Conservation (phyloP, 2,113 vertebrate species). For the Glaucidium brasilianum region DNA sequence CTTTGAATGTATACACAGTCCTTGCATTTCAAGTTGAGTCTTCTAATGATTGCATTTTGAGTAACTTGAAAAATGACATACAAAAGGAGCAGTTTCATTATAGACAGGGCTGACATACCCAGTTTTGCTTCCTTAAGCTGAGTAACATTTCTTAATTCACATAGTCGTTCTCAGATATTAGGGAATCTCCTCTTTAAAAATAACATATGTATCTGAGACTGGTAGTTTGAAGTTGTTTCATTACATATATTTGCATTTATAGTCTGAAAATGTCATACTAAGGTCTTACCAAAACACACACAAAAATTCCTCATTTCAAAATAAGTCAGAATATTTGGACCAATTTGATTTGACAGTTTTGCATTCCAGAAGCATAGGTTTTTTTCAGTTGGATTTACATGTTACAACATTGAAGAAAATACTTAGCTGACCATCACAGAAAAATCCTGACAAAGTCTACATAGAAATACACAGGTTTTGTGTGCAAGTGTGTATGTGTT, state of each 20-base stretch:
- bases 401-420: background rate
- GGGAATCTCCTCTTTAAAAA: background rate
- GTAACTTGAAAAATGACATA: background rate
- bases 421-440: background rate
- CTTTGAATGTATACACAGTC: background rate
- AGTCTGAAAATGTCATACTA: background rate
- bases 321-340: background rate
- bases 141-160: background rate
- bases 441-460: background rate
- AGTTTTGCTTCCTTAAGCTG: background rate
- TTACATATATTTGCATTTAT: background rate
- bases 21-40: background rate
- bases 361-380: background rate
- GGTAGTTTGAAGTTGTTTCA: background rate
- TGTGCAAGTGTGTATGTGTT: background rate
- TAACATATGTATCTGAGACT: background rate
- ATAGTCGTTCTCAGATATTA: background rate
- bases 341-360: background rate
- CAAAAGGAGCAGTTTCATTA: background rate
- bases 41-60: background rate
- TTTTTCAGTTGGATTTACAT: background rate
- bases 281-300: background rate
- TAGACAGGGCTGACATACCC: rapidly evolving
- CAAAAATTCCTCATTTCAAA: background rate
- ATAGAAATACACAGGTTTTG: background rate